Base-by-base conservation (phyloP, 1,140 invertebrate genomes). In the Steinernema khuongi region DNA sequence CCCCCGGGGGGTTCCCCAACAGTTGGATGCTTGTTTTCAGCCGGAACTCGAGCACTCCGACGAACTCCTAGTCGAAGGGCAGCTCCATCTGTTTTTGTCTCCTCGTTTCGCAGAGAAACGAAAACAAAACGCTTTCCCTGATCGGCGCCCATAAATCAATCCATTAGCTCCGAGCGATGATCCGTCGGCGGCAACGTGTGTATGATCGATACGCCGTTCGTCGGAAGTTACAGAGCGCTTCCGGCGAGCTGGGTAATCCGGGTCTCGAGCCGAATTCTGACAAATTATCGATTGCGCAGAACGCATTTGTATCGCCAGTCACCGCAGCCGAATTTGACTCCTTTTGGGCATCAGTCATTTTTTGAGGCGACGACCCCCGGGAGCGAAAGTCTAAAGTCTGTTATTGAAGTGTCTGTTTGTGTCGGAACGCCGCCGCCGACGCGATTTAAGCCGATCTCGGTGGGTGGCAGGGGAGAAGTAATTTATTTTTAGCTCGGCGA, bases 91-190 rank as follows among this genome's bases (percentile, higher is more conserved):
- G n/a, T n/a, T n/a, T n/a, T n/a, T n/a, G n/a, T n/a, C n/a, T n/a
- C n/a, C n/a, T n/a, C n/a, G n/a, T n/a, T n/a, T n/a, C n/a, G n/a
- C n/a, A n/a, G n/a, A n/a, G n/a, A n/a, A n/a, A n/a, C n/a, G n/a
- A n/a, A n/a, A n/a, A n/a, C 72, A 74, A 70, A 72, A 74, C 76
- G 67, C 32, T 18, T 22, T 75, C 14, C 50, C 50, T 14, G 50
- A 11, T 41, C 7, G 7, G 36, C 36, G n/a, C 7, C 36, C n/a
- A 41, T 41, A 41, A 41, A 41, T 41, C 36, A 41, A 41, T 41
- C 36, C n/a, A 41, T 41, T 41, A 41, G 36, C 36, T 41, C 36
- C 7, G 36, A 41, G 36, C 36, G 36, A n/a, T 41, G 36, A 11
- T 7, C 36, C n/a, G 36, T n/a, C 36, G n/a, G 36, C 36, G 36